Evolutionary conservation across 2,113 vertebrate species (phyloP).

Genomic region (Anarhynchus alexandrinus): DNA sequence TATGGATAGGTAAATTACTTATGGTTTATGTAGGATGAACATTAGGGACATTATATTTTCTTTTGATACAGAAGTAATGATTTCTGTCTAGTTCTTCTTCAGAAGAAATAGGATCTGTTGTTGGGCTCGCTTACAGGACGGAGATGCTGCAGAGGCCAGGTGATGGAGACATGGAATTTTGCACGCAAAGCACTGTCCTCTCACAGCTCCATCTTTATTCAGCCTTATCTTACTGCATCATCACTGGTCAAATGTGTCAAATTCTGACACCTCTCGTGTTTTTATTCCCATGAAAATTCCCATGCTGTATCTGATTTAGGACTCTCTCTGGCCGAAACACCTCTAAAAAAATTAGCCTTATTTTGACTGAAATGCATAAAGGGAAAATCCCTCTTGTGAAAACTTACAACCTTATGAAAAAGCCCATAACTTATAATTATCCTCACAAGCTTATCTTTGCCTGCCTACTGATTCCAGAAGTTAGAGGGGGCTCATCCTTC

Average conservation of each 20-base stretch:
- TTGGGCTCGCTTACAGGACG: background rate
- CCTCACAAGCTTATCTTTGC: background rate
- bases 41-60: background rate
- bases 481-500: background rate
- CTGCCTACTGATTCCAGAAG: background rate
- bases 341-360: background rate
- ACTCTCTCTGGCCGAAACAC: background rate
- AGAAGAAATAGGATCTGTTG: background rate
- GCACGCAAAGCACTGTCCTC: background rate
- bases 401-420: background rate
- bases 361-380: background rate
- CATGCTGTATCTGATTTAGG: background rate
- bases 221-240: background rate
- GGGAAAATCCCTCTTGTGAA: background rate
- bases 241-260: background rate
- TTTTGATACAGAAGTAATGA: background rate
- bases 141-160: background rate
- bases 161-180: background rate
- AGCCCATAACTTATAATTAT: background rate
- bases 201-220: background rate
- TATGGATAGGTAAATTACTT: background rate
- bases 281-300: background rate
- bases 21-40: background rate
- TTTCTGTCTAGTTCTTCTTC: background rate
- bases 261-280: background rate